A percentile compares a stretch with the other conserved stretches of the same genome.
phyloP scores from a whole-genome alignment of 2,113 vertebrate species.

The Myotis davidii region DNA sequence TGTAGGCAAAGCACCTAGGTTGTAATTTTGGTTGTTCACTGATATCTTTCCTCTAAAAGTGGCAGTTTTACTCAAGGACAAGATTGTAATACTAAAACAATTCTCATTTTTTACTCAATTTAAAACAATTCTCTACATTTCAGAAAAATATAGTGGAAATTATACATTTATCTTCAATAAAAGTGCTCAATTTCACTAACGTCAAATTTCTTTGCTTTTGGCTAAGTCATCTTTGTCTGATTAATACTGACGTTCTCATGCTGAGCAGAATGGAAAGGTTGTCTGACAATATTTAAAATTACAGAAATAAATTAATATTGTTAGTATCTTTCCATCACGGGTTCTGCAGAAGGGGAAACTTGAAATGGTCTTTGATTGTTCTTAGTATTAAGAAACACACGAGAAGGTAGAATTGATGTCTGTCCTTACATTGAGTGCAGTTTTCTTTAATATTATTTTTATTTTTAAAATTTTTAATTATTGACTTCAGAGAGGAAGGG shows the following conservation, averaged over 20 bases:
- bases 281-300: conserved; percentile 41
- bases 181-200: neutral
- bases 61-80: conserved; percentile 31
- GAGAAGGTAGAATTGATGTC: neutral
- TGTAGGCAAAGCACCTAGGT: neutral
- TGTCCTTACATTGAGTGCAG: neutral
- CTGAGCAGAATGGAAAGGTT: conserved; percentile 6
- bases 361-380: neutral
- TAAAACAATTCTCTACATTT: neutral
- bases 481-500: too few relatives aligned
- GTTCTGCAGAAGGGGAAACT: neutral
- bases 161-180: neutral
- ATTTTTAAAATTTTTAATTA: too few relatives aligned
- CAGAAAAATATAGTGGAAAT: neutral
- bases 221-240: neutral
- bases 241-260: conserved; percentile 20
- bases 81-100: neutral
- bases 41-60: neutral
- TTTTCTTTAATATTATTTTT: neutral
- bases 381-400: neutral
- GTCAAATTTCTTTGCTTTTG: conserved; percentile 20
- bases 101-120: neutral
- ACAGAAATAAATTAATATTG: conserved; percentile 5
- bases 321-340: neutral
- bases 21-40: conserved; percentile 12